Conservation (phyloP, 1,140 invertebrate species). For the Phenacoccus solenopsis region DNA sequence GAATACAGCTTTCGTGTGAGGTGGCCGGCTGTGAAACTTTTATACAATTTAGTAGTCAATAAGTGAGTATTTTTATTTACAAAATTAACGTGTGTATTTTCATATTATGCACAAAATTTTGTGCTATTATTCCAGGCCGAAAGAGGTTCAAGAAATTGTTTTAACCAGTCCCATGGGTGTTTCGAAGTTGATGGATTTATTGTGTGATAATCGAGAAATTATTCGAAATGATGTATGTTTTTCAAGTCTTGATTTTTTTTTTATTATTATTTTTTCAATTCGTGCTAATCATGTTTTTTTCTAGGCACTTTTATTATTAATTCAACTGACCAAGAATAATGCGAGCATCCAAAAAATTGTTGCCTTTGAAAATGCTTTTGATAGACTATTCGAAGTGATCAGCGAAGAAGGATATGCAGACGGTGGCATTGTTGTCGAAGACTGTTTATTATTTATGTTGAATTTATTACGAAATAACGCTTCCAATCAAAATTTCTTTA, state of each 20-base stretch:
- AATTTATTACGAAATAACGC: conserved; percentile 90
- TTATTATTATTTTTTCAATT: not conserved
- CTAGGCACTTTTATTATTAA: conserved; percentile 74
- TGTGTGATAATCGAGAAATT: conserved; percentile 87
- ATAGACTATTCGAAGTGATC: conserved; percentile 88
- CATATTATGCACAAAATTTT: conserved; percentile 13
- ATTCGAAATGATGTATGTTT: conserved; percentile 80
- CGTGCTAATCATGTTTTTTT: conserved; percentile 23
- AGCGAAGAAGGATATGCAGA: conserved; percentile 82
- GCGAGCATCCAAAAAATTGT: conserved; percentile 99
- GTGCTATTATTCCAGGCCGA: conserved; percentile 42
- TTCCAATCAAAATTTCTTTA: conserved; percentile 97
- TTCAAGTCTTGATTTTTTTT: not conserved
- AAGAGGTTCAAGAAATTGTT: conserved; percentile 91
- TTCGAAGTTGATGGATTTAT: conserved; percentile 91
- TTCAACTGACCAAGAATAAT: conserved; percentile 88
- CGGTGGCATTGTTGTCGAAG: conserved; percentile 96
- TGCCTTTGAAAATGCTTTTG: conserved; percentile 98
- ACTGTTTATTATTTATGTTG: conserved; percentile 88
- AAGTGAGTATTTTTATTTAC: conserved; percentile 30
- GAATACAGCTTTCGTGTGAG: conserved; percentile 89
- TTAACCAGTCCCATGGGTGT: conserved; percentile 93
- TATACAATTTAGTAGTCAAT: conserved; percentile 68
- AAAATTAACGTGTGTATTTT: not conserved
- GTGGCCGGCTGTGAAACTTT: conserved; percentile 71